These are phyloP conservation scores for Acleris cristana DNA, from an alignment of 2,888 invertebrate species.

Conservation along the genomic window DNA sequence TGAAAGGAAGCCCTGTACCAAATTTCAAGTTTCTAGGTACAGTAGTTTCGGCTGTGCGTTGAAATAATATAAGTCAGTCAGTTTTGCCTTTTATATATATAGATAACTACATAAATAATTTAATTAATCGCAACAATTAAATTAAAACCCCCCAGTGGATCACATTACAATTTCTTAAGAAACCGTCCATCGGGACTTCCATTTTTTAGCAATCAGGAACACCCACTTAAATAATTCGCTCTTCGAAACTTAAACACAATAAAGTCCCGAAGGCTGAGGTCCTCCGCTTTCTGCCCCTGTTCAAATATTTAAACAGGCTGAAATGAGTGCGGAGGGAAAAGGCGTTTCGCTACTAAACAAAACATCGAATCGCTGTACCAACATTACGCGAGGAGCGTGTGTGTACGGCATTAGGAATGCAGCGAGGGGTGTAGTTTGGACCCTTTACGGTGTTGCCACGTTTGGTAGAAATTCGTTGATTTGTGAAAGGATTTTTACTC, in stretches of 20 bases:
- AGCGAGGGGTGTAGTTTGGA: slow-evolving; percentile 6
- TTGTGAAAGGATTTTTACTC: not conserved
- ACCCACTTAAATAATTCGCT: slow-evolving; percentile 28
- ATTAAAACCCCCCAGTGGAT: not conserved
- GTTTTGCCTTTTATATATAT: too few relatives aligned
- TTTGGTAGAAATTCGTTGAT: not conserved
- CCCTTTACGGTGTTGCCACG: not conserved
- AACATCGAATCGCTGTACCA: slow-evolving; percentile 34
- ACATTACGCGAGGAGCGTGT: slow-evolving; percentile 18
- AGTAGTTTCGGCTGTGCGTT: too few relatives aligned
- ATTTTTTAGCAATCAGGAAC: slow-evolving; percentile 27
- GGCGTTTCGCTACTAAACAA: slow-evolving; percentile 31
- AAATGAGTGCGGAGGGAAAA: slow-evolving; percentile 28
- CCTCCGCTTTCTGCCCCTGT: slow-evolving; percentile 13
- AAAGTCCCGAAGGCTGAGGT: slow-evolving; percentile 16
- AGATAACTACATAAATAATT: not conserved
- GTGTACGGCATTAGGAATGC: slow-evolving; percentile 26
- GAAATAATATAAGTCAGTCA: too few relatives aligned
- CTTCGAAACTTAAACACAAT: slow-evolving; percentile 35
- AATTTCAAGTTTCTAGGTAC: too few relatives aligned
- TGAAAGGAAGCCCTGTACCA: too few relatives aligned
- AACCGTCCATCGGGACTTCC: not conserved
- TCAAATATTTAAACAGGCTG: slow-evolving; percentile 35
- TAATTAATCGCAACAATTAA: not conserved
- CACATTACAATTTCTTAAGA: not conserved